Evolutionary conservation across 2,113 vertebrate species (phyloP).

Genomic region (Microtus richardsoni): DNA sequence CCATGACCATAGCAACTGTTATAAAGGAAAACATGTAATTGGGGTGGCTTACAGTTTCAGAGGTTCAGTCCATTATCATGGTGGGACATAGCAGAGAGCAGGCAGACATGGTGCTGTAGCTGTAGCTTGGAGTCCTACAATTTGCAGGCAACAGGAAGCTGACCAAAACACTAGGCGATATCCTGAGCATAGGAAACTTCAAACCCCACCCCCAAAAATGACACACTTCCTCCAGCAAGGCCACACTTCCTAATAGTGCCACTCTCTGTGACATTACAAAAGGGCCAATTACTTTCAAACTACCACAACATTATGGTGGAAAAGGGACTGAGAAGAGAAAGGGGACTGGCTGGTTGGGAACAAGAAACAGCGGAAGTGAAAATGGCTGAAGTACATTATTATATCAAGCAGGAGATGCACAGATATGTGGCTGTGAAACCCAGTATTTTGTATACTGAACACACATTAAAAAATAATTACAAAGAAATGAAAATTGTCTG

Average conservation of each 20-base stretch:
- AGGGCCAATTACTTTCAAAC: background rate
- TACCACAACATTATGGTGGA: background rate
- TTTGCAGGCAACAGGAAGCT: background rate
- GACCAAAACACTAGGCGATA: background rate
- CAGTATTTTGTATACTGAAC: background rate
- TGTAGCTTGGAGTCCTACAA: background rate
- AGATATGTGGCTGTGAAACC: background rate
- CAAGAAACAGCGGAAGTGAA: background rate
- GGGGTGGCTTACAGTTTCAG: background rate
- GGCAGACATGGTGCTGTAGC: background rate
- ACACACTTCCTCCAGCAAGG: background rate
- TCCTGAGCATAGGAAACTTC: background rate
- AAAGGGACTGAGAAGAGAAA: background rate
- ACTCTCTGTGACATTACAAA: background rate
- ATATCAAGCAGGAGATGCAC: background rate
- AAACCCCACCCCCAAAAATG: background rate
- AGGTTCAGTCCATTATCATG: background rate
- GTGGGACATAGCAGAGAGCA: background rate
- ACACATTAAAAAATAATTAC: background rate
- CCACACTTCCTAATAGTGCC: background rate
- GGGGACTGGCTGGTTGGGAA: no score
- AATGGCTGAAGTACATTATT: no score
- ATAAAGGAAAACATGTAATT: background rate
- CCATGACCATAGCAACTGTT: background rate
- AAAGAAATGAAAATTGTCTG: background rate